A percentile compares a stretch with the other conserved stretches of the same genome.
These are phyloP conservation scores for Caenorhabditis panamensis DNA, from an alignment of 2,888 invertebrate genomes.

Conservation along the genomic window DNA sequence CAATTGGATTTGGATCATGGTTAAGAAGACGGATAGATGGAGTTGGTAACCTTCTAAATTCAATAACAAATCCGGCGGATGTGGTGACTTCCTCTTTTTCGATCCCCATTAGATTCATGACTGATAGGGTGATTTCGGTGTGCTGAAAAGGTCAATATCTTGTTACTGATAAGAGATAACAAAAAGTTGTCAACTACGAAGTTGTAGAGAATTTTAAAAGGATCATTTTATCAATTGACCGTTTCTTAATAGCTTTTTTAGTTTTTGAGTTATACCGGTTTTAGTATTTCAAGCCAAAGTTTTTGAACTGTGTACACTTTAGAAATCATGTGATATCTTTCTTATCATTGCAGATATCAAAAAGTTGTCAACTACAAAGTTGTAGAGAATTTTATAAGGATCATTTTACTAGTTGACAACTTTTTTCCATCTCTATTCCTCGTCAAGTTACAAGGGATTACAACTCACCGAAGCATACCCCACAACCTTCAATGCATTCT, in stretches of 20 bases:
- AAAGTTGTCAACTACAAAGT: too few species aligned
- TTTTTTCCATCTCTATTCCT: background rate
- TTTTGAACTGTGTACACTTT: too few species aligned
- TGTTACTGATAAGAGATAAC: background rate
- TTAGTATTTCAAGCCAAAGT: too few species aligned
- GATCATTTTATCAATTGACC: too few species aligned
- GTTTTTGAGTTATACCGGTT: too few species aligned
- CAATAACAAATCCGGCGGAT: slow-evolving; percentile 73
- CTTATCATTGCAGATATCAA: too few species aligned
- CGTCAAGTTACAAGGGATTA: background rate
- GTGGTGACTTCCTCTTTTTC: slow-evolving; percentile 70
- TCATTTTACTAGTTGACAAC: too few species aligned
- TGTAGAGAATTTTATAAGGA: too few species aligned
- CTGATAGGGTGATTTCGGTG: slow-evolving; percentile 70
- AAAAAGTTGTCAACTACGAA: background rate
- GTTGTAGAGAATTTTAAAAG: background rate
- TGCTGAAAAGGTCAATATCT: slow-evolving; percentile 59
- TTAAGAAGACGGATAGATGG: slow-evolving; percentile 65
- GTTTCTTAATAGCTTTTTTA: too few species aligned
- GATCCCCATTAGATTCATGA: slow-evolving; percentile 70
- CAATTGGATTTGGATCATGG: slow-evolving; percentile 74
- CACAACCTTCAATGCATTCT: slow-evolving; percentile 36
- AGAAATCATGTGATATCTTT: too few species aligned
- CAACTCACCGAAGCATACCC: slow-evolving; percentile 41
- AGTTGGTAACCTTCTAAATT: slow-evolving; percentile 56